Conservation (phyloP, 2,113 vertebrate genomes). For the Tetrao urogallus region DNA sequence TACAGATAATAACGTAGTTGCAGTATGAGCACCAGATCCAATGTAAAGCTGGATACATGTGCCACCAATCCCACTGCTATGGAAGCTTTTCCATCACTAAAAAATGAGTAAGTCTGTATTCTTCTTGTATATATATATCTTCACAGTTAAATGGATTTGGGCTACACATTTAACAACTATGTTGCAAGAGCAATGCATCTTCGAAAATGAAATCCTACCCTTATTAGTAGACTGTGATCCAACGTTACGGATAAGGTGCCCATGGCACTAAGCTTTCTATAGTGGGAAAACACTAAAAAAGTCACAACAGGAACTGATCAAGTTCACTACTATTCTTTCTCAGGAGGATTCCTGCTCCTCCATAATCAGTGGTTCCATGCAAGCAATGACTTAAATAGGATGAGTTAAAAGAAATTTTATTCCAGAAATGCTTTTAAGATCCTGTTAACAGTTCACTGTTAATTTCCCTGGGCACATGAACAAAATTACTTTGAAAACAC, state of each 20-base stretch:
- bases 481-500: slow-evolving; percentile 53
- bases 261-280: not conserved
- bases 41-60: not conserved
- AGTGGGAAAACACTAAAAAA: not conserved
- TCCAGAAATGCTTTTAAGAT: slow-evolving; percentile 45
- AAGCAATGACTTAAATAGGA: slow-evolving; percentile 35
- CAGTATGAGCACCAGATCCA: not conserved
- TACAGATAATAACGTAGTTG: not conserved
- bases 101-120: not conserved
- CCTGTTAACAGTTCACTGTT: not conserved
- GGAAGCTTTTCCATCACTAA: not conserved
- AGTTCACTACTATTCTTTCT: not conserved
- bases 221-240: not conserved
- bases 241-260: not conserved
- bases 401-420: slow-evolving; percentile 55
- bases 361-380: slow-evolving; percentile 24
- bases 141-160: not conserved
- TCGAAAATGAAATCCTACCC: not conserved
- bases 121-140: fast-evolving
- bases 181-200: not conserved
- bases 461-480: slow-evolving; percentile 62
- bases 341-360: slow-evolving; percentile 21
- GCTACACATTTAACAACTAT: not conserved
- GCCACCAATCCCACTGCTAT: not conserved
- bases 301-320: not conserved